A percentile compares a stretch with the other conserved stretches of the same genome.
These are phyloP conservation scores for Periphyllus acericola DNA, from an alignment of 2,888 invertebrate genomes.

Conservation along the genomic window DNA sequence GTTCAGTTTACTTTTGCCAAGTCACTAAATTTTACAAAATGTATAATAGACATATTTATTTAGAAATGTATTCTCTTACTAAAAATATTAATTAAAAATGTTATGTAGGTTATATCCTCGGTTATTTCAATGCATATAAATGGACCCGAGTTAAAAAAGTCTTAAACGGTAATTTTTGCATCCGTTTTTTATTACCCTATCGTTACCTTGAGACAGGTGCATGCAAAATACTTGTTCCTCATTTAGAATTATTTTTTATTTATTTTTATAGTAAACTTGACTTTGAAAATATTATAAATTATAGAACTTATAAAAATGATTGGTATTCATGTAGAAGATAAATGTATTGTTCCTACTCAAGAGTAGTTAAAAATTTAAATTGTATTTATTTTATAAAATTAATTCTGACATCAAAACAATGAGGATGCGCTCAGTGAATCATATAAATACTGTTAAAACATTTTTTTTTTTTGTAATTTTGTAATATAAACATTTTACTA, in stretches of 20 bases:
- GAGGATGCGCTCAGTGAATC: not conserved
- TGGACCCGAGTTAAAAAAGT: conserved; percentile 39
- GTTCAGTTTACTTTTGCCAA: not conserved
- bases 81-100: conserved; percentile 26
- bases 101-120: conserved; percentile 34
- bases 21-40: not conserved
- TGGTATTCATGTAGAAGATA: not conserved
- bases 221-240: conserved; percentile 10
- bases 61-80: not conserved
- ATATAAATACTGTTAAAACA: not conserved
- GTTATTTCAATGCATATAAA: conserved; percentile 35
- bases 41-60: not conserved
- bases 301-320: not conserved
- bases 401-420: too few relatives aligned
- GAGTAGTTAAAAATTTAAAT: not conserved
- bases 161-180: conserved; percentile 41
- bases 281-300: not conserved
- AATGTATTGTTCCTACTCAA: not conserved
- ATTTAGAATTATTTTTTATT: not conserved
- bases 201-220: conserved; percentile 17
- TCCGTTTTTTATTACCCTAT: conserved; percentile 31
- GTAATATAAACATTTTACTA: too few relatives aligned
- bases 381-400: not conserved
- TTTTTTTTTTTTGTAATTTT: not conserved
- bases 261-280: not conserved